Conservation (phyloP, 2,888 invertebrate genomes). For the Pteria penguin region DNA sequence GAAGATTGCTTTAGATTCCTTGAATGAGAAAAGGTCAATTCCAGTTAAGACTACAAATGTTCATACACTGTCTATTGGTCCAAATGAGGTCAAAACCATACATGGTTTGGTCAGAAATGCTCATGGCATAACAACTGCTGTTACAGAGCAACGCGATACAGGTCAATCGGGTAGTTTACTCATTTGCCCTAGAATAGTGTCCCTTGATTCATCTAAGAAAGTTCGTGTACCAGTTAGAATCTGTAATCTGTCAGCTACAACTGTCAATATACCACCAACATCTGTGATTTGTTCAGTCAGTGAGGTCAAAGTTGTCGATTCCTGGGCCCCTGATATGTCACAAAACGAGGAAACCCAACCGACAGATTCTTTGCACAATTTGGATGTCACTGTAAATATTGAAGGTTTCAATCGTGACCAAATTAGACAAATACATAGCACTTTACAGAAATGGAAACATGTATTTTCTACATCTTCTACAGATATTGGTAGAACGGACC, state of each 20-base stretch:
- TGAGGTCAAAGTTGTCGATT: not conserved
- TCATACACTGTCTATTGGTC: too few species aligned
- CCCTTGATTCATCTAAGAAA: not conserved
- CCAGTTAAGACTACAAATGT: too few species aligned
- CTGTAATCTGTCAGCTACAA: not conserved
- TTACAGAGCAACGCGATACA: too few species aligned
- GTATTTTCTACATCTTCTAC: conserved; percentile 15
- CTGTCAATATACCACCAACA: not conserved
- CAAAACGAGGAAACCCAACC: not conserved
- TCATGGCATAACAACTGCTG: too few species aligned
- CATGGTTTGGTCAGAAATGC: too few species aligned
- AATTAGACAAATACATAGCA: not conserved
- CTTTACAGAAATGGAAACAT: conserved; percentile 1
- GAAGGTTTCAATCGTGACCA: too few species aligned
- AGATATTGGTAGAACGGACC: conserved; percentile 1
- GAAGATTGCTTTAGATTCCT: too few species aligned
- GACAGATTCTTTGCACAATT: too few species aligned
- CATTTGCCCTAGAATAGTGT: conserved; percentile 1
- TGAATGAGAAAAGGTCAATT: too few species aligned
- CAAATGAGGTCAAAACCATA: too few species aligned
- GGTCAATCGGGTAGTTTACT: too few species aligned
- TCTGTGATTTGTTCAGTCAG: not conserved
- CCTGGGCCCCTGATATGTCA: not conserved
- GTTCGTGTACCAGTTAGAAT: not conserved
- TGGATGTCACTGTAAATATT: not conserved